phyloP scores from a whole-genome alignment of 2,888 invertebrate genomes.

The Hydropsyche betteni region DNA sequence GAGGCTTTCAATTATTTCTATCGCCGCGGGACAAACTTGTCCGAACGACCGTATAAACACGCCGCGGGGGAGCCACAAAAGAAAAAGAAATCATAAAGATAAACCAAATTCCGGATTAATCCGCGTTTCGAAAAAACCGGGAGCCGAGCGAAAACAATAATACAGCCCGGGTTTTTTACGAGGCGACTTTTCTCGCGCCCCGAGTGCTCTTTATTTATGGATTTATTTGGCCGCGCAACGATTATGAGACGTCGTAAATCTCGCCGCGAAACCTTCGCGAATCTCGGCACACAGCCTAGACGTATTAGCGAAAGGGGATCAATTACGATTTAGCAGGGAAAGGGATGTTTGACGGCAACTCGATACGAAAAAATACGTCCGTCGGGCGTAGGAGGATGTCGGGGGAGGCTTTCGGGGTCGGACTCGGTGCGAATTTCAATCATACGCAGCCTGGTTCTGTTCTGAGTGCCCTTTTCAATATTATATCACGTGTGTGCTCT shows the following conservation, averaged over 20 bases:
- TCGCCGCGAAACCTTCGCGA: too few species aligned
- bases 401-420: not conserved
- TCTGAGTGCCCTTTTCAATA: slow-evolving; percentile 12
- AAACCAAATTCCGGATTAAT: slow-evolving; percentile 14
- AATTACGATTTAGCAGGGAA: not conserved
- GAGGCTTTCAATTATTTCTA: too few species aligned
- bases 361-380: not conserved
- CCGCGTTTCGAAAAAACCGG: not conserved
- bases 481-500: slow-evolving; percentile 23
- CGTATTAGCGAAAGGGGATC: not conserved
- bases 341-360: not conserved
- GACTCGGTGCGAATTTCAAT: slow-evolving; percentile 15
- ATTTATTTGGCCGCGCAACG: slow-evolving; percentile 16
- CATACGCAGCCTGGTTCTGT: not conserved
- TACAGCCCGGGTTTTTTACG: slow-evolving; percentile 3
- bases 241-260: too few species aligned
- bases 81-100: not conserved
- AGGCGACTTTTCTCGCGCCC: not conserved
- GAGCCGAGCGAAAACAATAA: slow-evolving; percentile 11
- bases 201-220: slow-evolving; percentile 19
- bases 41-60: not conserved
- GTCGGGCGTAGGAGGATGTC: not conserved
- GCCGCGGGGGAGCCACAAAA: not conserved
- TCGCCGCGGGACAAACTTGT: not conserved
- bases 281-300: too few species aligned